Percentiles rank a stretch among this genome's conserved stretches.
These are phyloP conservation scores for Tyrophagus putrescentiae DNA, from an alignment of 1,140 invertebrate species.

Conservation along the genomic window DNA sequence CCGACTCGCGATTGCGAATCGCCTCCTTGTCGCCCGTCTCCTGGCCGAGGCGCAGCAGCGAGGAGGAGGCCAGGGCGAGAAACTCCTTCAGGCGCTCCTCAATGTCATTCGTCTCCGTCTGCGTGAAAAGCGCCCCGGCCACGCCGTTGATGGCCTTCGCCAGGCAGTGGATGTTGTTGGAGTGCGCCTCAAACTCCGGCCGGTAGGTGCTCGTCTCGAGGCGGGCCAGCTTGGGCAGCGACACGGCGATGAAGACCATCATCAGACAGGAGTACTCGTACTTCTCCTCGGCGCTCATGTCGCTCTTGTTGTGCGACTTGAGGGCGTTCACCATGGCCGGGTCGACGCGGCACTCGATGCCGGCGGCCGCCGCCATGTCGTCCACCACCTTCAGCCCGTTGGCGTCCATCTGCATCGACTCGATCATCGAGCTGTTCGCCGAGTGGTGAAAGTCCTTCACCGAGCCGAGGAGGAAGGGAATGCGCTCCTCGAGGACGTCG, in stretches of 20 bases:
- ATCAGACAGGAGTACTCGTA: constrained; percentile 84
- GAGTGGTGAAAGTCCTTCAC: constrained; percentile 82
- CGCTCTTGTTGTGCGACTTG: constrained; percentile 63
- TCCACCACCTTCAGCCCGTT: constrained; percentile 51
- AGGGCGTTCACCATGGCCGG: constrained; percentile 77
- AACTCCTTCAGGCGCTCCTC: constrained; percentile 97
- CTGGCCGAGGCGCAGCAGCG: constrained; percentile 76
- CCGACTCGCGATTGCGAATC: constrained; percentile 81
- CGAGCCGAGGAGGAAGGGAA: constrained; percentile 90
- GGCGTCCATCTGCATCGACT: constrained; percentile 22
- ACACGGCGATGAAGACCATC: constrained; percentile 97
- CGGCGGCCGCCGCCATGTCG: constrained; percentile 92
- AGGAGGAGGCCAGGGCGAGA: constrained; percentile 85
- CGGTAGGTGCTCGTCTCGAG: constrained; percentile 72
- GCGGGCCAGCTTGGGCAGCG: constrained; percentile 85
- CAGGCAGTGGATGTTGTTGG: constrained; percentile 96
- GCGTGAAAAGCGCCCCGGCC: constrained; percentile 87
- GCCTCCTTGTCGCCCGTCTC: constrained; percentile 79
- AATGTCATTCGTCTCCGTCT: constrained; percentile 84
- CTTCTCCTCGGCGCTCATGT: constrained; percentile 67
- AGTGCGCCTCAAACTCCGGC: constrained; percentile 80
- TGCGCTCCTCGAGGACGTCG: constrained; percentile 76
- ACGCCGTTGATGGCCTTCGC: constrained; percentile 90
- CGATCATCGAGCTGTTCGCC: constrained; percentile 8
- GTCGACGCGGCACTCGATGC: constrained; percentile 80